A percentile compares a stretch with the other conserved stretches of the same genome.
Evolutionary conservation across 2,113 vertebrate species (phyloP).

Genomic region (Progne subis): DNA sequence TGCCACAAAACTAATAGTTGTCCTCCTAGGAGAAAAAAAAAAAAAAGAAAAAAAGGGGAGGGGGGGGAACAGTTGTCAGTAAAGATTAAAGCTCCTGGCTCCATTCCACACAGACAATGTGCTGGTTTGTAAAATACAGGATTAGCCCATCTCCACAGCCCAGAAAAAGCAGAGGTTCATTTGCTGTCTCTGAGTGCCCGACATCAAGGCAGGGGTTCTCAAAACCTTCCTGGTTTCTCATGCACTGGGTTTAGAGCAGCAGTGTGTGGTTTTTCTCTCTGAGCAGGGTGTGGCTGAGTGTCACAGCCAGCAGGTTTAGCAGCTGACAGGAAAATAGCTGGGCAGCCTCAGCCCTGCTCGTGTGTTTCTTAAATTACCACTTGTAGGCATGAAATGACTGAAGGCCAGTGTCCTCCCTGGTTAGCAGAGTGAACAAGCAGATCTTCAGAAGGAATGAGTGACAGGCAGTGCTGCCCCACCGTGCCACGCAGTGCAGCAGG

Average conservation of each 20-base stretch:
- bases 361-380: conserved; percentile 27
- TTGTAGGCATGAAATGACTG: conserved; percentile 1
- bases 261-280: conserved; percentile 9
- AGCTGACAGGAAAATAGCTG: conserved; percentile 21
- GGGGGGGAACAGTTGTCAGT: conserved; percentile 34
- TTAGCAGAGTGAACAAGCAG: neutral
- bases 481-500: neutral
- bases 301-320: conserved; percentile 1
- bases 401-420: neutral
- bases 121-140: conserved; percentile 19
- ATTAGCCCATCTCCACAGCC: neutral
- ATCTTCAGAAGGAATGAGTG: neutral
- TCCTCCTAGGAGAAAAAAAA: conserved; percentile 73
- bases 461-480: neutral
- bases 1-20: conserved; percentile 93
- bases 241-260: neutral
- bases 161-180: neutral
- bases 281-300: neutral
- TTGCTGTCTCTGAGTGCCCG: neutral
- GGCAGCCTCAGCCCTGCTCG: neutral
- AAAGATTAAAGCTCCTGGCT: conserved; percentile 29
- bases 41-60: no score
- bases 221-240: neutral
- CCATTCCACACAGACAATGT: conserved; percentile 8
- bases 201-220: conserved; percentile 12